Base-by-base conservation (phyloP, 2,113 vertebrate genomes). In the Numenius arquata region DNA sequence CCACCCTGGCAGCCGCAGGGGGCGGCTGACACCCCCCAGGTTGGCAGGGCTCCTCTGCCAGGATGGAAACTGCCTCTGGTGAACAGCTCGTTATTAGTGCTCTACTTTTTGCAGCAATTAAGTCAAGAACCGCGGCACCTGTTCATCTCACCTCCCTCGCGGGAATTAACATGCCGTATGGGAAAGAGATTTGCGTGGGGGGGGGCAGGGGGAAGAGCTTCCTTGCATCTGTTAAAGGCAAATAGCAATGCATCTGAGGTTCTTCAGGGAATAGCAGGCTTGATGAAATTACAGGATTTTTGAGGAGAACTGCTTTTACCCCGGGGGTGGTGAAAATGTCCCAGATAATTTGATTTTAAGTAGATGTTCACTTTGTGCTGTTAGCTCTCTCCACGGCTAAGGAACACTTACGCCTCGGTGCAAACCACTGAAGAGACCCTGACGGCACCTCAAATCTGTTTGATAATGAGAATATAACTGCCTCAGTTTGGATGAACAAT, bases 311-410 rank as follows among this genome's bases (percentile, higher is more conserved):
- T 74, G n/a, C 81, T 61, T 97, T 95, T 80, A 86, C 80, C 83
- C 73, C 41, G n/a, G 59, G 59, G 90, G 91, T 93, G 74, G n/a
- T 89, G 52, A 85, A 91, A 92, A 93, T 11, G 10, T 95, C 67
- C 84, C 41, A 88, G 76, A 71, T 91, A 95, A 97, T 90, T 88
- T 94, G 89, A 74, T 82, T 97, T 95, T 96, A 94, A 93, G 76
- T 85, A 94, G 70, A 50, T 91, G 91, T 74, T 96, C 91, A 84
- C 45, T 97, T 96, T 74, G 70, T 27, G 80, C 21, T 89, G 41
- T 56, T 89, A 90, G 10, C 43, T 87, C 52, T 92, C n/a, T 77
- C 65, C 62, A 8, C 1, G 0, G 75, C 56, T 85, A 61, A 94
- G 68, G 34, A 62, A 85, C 89, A 85, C 68, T 94, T 41, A 96